Evolutionary conservation across 2,797 vertebrate genomes (phyloP), one percentile per base, ranked within the genome.

Genomic region (Natrix natrix): DNA sequence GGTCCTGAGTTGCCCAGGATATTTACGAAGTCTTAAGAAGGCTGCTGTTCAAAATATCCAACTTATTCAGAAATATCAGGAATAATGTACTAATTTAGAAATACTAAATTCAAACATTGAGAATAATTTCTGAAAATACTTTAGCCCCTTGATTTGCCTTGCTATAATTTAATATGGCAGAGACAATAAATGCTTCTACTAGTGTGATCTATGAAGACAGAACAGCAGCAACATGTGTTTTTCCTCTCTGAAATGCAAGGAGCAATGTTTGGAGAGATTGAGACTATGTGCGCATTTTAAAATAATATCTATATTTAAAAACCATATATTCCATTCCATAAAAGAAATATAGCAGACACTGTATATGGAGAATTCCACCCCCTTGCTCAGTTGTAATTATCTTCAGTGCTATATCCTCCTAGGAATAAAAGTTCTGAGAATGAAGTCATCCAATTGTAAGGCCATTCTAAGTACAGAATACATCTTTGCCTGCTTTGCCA

Each of bases 391-490:
- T 86, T 89, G 43, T 69, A 88, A 61, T 59, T 69, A 63, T 90
- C 90, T 60, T 59, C 8, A 56, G 43, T 89, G 87, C 37, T 92
- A 16, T 48, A 20, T 59, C 87, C 87, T 88, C 48, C 87, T 63
- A 61, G 26, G 17, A 86, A 87, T 66, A 89, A 89, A 89, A 87
- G 86, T 94, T 91, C 89, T 57, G 37, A 91, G 66, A 92, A 91
- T 91, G 91, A 94, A 63, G 91, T 5, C 90, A 92, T 90, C 69
- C 6, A 74, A 14, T 3, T 86, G 63, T 7, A 61, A 91, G 4
- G 55, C 61, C 57, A 32, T 0, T 54, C 86, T 88, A 89, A 94
- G 90, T 94, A 89, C 0, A 0, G 24, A n/a, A 92, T 24, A 89
- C 1, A 87, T 52, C 92, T 69, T 8, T 2, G 57, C 13, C 48